A percentile compares a stretch with the other conserved stretches of the same genome.
phyloP scores from a whole-genome alignment of 2,797 vertebrate species.

The Ctenosaura bakeri region DNA sequence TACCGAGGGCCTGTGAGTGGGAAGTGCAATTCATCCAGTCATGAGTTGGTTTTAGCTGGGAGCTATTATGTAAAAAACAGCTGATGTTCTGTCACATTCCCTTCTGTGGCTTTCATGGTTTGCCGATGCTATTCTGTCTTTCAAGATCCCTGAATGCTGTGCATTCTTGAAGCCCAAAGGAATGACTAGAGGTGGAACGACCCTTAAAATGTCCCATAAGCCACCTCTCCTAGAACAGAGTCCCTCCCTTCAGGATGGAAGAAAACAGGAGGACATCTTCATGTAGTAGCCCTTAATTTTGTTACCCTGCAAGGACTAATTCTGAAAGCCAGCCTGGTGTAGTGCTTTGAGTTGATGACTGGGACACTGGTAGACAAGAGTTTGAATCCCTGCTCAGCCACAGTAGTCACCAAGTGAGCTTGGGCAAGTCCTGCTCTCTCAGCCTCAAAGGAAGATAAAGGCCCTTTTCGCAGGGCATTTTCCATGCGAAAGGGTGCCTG shows the following conservation, averaged over 20 bases:
- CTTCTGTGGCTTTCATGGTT: neutral
- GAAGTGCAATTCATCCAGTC: neutral
- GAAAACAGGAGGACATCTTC: neutral
- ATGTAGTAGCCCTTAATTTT: neutral
- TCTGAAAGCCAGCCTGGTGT: too few species aligned
- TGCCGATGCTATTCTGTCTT: neutral
- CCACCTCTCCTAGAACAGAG: neutral
- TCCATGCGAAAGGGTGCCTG: too few species aligned
- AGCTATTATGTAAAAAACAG: neutral
- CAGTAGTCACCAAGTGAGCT: too few species aligned
- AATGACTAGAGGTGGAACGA: neutral
- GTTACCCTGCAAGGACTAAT: neutral
- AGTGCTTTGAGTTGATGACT: too few species aligned
- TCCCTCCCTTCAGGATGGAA: neutral
- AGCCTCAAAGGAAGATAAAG: too few species aligned
- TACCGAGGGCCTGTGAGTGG: neutral
- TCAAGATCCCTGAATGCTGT: neutral
- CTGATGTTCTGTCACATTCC: neutral
- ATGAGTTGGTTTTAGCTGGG: neutral
- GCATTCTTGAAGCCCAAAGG: neutral
- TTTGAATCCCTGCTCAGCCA: too few species aligned
- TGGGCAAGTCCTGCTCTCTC: too few species aligned
- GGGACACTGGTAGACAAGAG: too few species aligned
- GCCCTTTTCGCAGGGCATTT: too few species aligned
- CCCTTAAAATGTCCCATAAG: neutral